A percentile compares a stretch with the other conserved stretches of the same genome.
Conservation (phyloP, 2,888 invertebrate species). For the Spodoptera littoralis region DNA sequence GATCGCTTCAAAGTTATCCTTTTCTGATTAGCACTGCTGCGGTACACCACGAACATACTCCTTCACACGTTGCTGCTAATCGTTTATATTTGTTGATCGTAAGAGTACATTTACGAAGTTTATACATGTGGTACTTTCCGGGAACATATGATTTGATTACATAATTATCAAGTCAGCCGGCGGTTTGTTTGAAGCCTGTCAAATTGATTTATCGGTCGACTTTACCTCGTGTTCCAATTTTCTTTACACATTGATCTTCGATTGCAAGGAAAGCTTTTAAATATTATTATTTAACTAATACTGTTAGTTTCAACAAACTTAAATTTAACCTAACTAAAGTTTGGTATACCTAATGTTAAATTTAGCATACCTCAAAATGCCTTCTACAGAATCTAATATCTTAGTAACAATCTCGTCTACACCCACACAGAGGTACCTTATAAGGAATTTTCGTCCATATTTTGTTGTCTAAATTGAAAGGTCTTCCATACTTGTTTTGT, state of each 20-base stretch:
- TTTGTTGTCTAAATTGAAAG: background rate
- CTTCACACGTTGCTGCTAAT: constrained; percentile 48
- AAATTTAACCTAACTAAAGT: too few relatives aligned
- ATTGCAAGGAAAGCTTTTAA: background rate
- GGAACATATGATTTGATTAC: constrained; percentile 26
- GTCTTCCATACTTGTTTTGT: constrained; percentile 1
- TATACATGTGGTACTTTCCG: constrained; percentile 23
- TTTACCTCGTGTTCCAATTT: background rate
- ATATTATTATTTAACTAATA: too few relatives aligned
- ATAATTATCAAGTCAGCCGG: constrained; percentile 22
- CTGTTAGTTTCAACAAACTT: too few relatives aligned
- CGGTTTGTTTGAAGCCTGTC: constrained; percentile 13
- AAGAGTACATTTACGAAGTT: constrained; percentile 30
- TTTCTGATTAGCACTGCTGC: constrained; percentile 47
- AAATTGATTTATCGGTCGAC: constrained; percentile 6
- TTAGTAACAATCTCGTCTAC: too few relatives aligned
- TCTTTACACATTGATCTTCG: constrained; percentile 1
- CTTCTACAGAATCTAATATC: too few relatives aligned
- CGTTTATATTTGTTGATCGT: constrained; percentile 45
- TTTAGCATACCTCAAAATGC: too few relatives aligned
- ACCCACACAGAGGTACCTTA: too few relatives aligned
- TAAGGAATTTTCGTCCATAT: background rate
- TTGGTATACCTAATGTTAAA: too few relatives aligned
- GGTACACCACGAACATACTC: constrained; percentile 41
- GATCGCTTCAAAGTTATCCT: constrained; percentile 43